A percentile compares a stretch with the other conserved stretches of the same genome.
These are phyloP conservation scores for Troides oblongomaculatus DNA, from an alignment of 2,888 invertebrate genomes.

Conservation along the genomic window DNA sequence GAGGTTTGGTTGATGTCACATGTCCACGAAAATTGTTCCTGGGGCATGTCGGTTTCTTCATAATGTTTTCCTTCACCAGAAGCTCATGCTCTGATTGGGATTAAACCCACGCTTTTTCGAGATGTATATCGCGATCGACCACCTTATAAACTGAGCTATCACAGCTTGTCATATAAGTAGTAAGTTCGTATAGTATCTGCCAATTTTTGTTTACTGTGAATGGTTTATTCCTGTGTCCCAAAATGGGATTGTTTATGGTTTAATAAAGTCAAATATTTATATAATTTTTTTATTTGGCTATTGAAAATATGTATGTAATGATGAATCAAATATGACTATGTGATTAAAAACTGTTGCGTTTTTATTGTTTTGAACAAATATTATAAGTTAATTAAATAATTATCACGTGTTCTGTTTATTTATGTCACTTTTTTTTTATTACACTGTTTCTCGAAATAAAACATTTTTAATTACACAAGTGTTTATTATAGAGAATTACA, in stretches of 20 bases:
- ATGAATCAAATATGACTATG: not conserved
- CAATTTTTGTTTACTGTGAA: not conserved
- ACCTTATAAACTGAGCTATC: no score
- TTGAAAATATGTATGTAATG: not conserved
- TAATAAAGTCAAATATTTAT: no score
- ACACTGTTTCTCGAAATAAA: not conserved
- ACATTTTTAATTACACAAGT: not conserved
- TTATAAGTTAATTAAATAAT: constrained; percentile 43
- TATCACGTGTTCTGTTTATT: not conserved
- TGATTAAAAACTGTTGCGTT: not conserved
- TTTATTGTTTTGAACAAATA: constrained; percentile 56
- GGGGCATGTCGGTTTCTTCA: no score
- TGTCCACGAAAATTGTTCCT: no score
- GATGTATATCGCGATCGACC: no score
- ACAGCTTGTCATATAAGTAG: no score
- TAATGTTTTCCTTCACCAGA: no score
- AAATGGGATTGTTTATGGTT: not conserved
- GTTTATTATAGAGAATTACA: not conserved
- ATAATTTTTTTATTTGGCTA: no score
- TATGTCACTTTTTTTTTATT: not conserved
- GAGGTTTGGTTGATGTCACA: no score
- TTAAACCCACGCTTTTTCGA: no score
- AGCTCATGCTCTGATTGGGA: no score
- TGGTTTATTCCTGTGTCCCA: not conserved
- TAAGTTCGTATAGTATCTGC: not conserved